Percentiles rank a stretch among this genome's conserved stretches.
These are phyloP conservation scores for Globodera rostochiensis DNA, from an alignment of 1,140 invertebrate genomes.

Conservation along the genomic window DNA sequence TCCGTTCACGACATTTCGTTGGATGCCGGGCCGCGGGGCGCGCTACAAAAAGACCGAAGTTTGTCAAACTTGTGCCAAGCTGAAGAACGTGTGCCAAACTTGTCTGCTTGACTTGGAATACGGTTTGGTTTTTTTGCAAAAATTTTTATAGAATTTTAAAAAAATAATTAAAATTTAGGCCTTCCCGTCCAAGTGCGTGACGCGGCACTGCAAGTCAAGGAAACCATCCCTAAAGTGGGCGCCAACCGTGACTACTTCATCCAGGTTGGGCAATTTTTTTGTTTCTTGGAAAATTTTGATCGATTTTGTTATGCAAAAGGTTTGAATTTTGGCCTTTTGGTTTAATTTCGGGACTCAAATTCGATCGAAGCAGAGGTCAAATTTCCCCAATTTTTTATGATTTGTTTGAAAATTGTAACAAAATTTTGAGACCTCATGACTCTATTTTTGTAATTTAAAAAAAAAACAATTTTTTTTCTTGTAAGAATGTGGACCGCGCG, in stretches of 20 bases:
- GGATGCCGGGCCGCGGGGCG: slow-evolving; percentile 94
- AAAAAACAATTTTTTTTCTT: background rate
- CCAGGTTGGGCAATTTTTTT: background rate
- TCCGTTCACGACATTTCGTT: slow-evolving; percentile 95
- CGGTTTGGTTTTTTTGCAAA: slow-evolving; percentile 69
- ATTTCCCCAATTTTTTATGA: too few species aligned
- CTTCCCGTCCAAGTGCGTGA: slow-evolving; percentile 81
- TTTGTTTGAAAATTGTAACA: too few species aligned
- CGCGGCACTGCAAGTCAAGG: slow-evolving; percentile 76
- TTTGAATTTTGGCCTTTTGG: too few species aligned
- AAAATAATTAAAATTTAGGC: slow-evolving; percentile 67
- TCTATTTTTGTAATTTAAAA: too few species aligned
- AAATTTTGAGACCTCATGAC: too few species aligned
- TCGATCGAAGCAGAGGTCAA: too few species aligned
- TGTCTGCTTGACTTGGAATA: slow-evolving; percentile 97
- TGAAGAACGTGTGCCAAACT: slow-evolving; percentile 99
- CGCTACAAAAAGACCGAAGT: slow-evolving; percentile 99
- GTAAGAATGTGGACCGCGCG: slow-evolving; percentile 84
- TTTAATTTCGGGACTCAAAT: too few species aligned
- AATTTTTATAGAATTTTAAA: too few species aligned
- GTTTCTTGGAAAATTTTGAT: too few species aligned
- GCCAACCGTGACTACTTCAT: slow-evolving; percentile 99
- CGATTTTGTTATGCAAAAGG: too few species aligned
- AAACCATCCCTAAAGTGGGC: slow-evolving; percentile 91
- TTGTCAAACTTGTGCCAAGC: slow-evolving; percentile 95